phyloP scores from a whole-genome alignment of 2,888 invertebrate genomes.

The Seira ritae region DNA sequence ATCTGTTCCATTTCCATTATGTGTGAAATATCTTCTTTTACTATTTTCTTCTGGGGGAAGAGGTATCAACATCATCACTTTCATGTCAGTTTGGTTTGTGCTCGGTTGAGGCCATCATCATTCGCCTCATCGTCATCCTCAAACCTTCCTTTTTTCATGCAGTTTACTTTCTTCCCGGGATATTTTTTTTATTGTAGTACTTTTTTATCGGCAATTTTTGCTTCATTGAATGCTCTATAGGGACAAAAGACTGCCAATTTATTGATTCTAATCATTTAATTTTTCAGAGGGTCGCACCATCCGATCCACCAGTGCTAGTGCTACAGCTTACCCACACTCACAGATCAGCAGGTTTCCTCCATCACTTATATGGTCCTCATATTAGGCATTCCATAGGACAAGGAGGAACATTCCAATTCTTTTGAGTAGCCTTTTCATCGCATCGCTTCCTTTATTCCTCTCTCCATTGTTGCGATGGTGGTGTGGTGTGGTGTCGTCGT shows the following conservation, averaged over 20 bases:
- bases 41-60: neutral
- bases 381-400: too few species aligned
- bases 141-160: slow-evolving; percentile 28
- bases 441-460: slow-evolving; percentile 21
- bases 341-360: neutral
- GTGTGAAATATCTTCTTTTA: slow-evolving; percentile 38
- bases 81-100: neutral
- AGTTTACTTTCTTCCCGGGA: slow-evolving; percentile 21
- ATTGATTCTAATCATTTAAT: slow-evolving; percentile 74
- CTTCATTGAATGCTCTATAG: slow-evolving; percentile 73
- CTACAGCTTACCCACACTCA: neutral
- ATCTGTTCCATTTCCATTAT: slow-evolving; percentile 40
- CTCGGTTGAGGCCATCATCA: slow-evolving; percentile 35
- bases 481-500: neutral
- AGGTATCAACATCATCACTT: neutral
- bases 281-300: slow-evolving; percentile 72
- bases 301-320: neutral
- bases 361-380: too few species aligned
- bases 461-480: neutral
- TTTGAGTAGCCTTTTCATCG: slow-evolving; percentile 12
- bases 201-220: slow-evolving; percentile 72
- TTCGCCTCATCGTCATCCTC: slow-evolving; percentile 24
- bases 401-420: neutral
- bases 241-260: slow-evolving; percentile 74
- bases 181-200: slow-evolving; percentile 10